A percentile compares a stretch with the other conserved stretches of the same genome.
These are phyloP conservation scores for Dicentrarchus labrax DNA, from an alignment of 2,113 vertebrate species.

Conservation along the genomic window DNA sequence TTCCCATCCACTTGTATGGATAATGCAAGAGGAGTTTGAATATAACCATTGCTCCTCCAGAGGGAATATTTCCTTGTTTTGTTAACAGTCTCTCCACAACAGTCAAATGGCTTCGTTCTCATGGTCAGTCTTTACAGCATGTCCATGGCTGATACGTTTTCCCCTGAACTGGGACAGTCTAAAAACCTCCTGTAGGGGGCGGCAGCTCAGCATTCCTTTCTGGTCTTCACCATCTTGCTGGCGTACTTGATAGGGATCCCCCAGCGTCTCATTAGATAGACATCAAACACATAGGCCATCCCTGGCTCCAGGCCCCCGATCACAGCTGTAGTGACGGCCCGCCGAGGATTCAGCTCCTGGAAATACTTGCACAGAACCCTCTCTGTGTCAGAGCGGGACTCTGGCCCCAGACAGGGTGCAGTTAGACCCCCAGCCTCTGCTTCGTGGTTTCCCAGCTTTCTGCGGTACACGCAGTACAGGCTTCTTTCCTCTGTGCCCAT, in stretches of 20 bases:
- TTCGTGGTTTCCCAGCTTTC: slow-evolving; percentile 69
- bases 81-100: slow-evolving; percentile 72
- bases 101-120: slow-evolving; percentile 73
- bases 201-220: slow-evolving; percentile 88
- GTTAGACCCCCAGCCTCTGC: slow-evolving; percentile 55
- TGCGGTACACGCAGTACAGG: slow-evolving; percentile 91
- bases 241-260: slow-evolving; percentile 90
- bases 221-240: slow-evolving; percentile 91
- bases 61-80: slow-evolving; percentile 58
- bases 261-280: slow-evolving; percentile 92
- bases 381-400: slow-evolving; percentile 87
- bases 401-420: slow-evolving; percentile 88
- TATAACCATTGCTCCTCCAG: slow-evolving; percentile 53
- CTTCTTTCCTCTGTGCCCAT: slow-evolving; percentile 91
- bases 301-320: slow-evolving; percentile 88
- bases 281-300: slow-evolving; percentile 89
- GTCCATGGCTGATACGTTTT: slow-evolving; percentile 66
- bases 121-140: slow-evolving; percentile 70
- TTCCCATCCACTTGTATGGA: slow-evolving; percentile 52
- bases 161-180: slow-evolving; percentile 65
- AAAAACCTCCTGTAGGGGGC: slow-evolving; percentile 69
- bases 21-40: slow-evolving; percentile 49
- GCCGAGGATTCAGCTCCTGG: slow-evolving; percentile 87
- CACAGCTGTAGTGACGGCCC: slow-evolving; percentile 91
- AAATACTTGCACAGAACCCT: slow-evolving; percentile 93